Conservation (phyloP, 2,888 invertebrate genomes). For the Lochmaea crataegi region DNA sequence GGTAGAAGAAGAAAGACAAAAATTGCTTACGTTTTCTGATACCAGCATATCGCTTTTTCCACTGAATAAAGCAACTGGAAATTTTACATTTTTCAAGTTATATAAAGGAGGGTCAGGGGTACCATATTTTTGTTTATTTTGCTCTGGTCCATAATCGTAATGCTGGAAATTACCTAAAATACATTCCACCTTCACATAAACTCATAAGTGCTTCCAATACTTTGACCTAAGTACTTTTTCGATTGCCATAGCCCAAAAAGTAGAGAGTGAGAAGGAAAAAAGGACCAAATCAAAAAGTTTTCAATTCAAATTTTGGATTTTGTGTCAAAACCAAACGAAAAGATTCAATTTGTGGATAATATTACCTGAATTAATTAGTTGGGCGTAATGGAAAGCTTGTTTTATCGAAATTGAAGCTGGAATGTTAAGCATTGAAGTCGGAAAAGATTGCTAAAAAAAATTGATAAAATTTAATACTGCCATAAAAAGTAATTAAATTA, state of each 20-base stretch:
- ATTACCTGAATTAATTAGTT: constrained; percentile 43
- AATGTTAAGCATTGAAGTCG: constrained; percentile 16
- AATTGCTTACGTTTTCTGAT: constrained; percentile 51
- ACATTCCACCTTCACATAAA: no score
- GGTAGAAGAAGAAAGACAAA: neutral
- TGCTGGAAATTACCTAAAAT: constrained; percentile 58
- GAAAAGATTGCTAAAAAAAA: constrained; percentile 25
- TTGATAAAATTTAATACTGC: no score
- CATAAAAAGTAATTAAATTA: no score
- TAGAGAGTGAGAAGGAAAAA: no score
- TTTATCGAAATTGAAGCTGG: constrained; percentile 39
- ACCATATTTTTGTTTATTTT: constrained; percentile 68
- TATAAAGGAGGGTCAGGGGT: constrained; percentile 68
- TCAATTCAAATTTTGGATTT: no score
- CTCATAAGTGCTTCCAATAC: no score
- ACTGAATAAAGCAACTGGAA: constrained; percentile 70
- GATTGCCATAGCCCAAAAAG: no score
- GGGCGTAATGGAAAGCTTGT: constrained; percentile 45
- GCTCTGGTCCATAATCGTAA: constrained; percentile 64
- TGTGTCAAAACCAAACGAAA: no score
- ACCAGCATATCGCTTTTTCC: constrained; percentile 75
- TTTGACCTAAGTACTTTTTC: no score
- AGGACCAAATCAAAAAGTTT: no score
- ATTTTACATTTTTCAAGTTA: constrained; percentile 66
- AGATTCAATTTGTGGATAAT: no score